Conservation (phyloP, 2,797 vertebrate genomes). For the Aplochiton taeniatus region DNA sequence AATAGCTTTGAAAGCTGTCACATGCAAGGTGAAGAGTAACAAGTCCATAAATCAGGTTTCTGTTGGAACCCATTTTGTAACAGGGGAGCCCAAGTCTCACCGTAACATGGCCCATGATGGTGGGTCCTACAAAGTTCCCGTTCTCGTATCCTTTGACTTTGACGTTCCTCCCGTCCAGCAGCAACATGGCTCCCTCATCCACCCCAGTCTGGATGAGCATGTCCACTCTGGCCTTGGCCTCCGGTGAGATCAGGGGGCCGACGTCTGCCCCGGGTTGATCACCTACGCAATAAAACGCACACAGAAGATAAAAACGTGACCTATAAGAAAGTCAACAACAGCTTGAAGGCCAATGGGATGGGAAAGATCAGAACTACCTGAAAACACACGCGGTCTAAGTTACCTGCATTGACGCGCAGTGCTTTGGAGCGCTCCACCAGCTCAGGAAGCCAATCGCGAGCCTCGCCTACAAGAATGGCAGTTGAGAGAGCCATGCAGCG, state of each 20-base stretch:
- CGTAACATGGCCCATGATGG: slow-evolving; percentile 85
- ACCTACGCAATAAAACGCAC: slow-evolving; percentile 71
- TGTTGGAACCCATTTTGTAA: no score
- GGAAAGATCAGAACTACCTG: no score
- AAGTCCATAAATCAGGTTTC: no score
- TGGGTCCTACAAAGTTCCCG: slow-evolving; percentile 97
- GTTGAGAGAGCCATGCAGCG: slow-evolving; percentile 98
- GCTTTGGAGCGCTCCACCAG: slow-evolving; percentile 91
- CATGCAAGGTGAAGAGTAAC: no score
- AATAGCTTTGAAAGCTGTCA: no score
- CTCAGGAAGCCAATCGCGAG: slow-evolving; percentile 91
- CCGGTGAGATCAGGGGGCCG: slow-evolving; percentile 91
- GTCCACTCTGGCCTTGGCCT: slow-evolving; percentile 87
- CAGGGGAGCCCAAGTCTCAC: slow-evolving; percentile 65
- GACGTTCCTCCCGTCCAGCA: slow-evolving; percentile 90
- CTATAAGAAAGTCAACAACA: no score
- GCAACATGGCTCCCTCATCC: slow-evolving; percentile 87
- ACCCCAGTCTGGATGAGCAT: slow-evolving; percentile 88
- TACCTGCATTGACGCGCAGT: slow-evolving; percentile 92
- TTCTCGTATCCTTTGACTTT: slow-evolving; percentile 94
- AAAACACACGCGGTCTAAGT: no score
- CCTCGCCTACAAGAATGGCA: slow-evolving; percentile 91
- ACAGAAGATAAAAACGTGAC: background rate
- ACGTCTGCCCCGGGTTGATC: slow-evolving; percentile 96
- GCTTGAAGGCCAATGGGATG: no score